phyloP scores from a whole-genome alignment of 1,140 invertebrate species.

The Bombus terrestris region DNA sequence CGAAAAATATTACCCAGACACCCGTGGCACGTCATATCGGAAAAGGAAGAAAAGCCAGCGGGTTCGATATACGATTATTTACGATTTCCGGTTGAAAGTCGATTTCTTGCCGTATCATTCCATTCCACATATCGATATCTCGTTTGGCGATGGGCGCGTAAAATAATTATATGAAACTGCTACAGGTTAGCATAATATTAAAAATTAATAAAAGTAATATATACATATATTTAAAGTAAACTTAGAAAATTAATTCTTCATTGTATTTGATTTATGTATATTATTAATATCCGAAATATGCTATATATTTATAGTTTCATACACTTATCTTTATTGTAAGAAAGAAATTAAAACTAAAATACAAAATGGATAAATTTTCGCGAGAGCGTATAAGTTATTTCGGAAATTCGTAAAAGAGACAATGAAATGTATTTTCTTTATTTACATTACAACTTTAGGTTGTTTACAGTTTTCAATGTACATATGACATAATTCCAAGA shows the following conservation, averaged over 20 bases:
- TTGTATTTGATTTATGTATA: neutral
- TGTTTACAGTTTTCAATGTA: slow-evolving; percentile 40
- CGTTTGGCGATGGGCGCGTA: neutral
- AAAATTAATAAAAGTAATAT: neutral
- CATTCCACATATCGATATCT: slow-evolving; percentile 36
- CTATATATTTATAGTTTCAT: neutral
- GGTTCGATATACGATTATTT: slow-evolving; percentile 48
- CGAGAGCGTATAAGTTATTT: neutral
- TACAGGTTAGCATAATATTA: too few species aligned
- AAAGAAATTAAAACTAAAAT: neutral
- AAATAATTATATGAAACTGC: neutral
- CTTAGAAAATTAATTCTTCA: neutral
- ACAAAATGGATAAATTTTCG: neutral
- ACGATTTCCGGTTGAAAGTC: slow-evolving; percentile 48
- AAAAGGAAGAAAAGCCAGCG: slow-evolving; percentile 69
- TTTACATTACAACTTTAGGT: slow-evolving; percentile 38
- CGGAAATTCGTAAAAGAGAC: neutral
- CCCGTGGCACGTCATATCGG: slow-evolving; percentile 70
- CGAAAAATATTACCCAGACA: slow-evolving; percentile 72
- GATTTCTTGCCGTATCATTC: slow-evolving; percentile 5
- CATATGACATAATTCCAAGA: slow-evolving; percentile 16
- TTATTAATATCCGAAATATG: neutral
- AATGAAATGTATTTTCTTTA: slow-evolving; percentile 37
- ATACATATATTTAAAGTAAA: neutral
- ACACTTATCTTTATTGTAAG: neutral